Evolutionary conservation across 2,113 vertebrate genomes (phyloP).

Genomic region (Collichthys lucidus): DNA sequence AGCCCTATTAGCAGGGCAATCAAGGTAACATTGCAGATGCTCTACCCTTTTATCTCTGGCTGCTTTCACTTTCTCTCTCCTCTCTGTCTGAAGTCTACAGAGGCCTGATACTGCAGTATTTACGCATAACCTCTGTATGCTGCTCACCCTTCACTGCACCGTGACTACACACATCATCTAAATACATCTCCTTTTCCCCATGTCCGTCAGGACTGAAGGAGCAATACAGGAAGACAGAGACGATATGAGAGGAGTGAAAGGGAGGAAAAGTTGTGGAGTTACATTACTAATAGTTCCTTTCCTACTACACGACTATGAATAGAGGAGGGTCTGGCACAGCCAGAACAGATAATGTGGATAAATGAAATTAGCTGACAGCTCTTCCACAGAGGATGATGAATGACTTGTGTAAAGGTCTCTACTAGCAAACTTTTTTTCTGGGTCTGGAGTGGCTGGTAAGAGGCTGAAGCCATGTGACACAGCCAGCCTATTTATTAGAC

Average conservation of each 20-base stretch:
- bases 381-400: constrained; percentile 59
- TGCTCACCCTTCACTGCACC: constrained; percentile 49
- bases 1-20: constrained; percentile 43
- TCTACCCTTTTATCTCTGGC: constrained; percentile 38
- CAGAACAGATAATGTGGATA: constrained; percentile 22
- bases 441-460: constrained; percentile 4
- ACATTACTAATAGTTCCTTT: not conserved
- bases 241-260: constrained; percentile 2
- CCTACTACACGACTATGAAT: constrained; percentile 7
- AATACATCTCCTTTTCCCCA: constrained; percentile 47
- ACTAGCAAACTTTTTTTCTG: constrained; percentile 42
- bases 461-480: constrained; percentile 29
- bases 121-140: constrained; percentile 48
- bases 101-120: constrained; percentile 67
- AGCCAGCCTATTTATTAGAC: constrained; percentile 35
- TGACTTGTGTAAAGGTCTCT: constrained; percentile 57
- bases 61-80: constrained; percentile 10
- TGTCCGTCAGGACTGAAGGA: constrained; percentile 20
- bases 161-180: constrained; percentile 69
- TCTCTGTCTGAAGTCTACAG: constrained; percentile 38
- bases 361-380: constrained; percentile 57
- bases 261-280: constrained; percentile 23
- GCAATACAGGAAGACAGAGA: constrained; percentile 1
- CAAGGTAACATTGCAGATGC: constrained; percentile 45
- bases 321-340: constrained; percentile 18